Evolutionary conservation across 1,140 invertebrate species (phyloP).

Genomic region (Ptiloglossa arizonensis): DNA sequence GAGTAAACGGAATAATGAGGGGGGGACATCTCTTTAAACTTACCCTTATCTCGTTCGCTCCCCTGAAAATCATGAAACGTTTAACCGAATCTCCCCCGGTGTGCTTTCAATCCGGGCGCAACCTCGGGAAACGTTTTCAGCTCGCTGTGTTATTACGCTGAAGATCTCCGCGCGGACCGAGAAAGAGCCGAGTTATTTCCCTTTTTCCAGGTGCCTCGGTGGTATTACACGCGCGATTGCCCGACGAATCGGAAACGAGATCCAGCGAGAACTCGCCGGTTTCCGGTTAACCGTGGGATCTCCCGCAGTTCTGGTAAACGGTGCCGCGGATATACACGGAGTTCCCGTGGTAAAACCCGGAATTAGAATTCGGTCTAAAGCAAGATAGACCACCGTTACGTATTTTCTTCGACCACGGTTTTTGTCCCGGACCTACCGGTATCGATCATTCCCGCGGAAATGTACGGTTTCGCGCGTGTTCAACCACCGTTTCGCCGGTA

Average conservation of each 20-base stretch:
- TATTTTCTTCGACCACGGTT: too few species aligned
- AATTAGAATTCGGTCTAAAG: too few species aligned
- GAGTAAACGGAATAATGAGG: slow-evolving; percentile 32
- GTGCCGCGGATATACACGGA: too few species aligned
- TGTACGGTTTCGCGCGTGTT: too few species aligned
- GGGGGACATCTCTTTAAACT: slow-evolving; percentile 24
- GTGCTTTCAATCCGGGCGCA: background rate
- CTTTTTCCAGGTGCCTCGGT: background rate
- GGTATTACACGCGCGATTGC: background rate
- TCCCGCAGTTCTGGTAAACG: too few species aligned
- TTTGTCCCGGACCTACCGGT: too few species aligned
- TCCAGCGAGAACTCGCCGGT: background rate
- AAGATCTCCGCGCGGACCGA: background rate
- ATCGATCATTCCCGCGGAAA: too few species aligned
- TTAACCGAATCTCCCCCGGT: background rate
- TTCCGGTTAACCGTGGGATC: too few species aligned
- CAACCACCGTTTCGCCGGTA: too few species aligned
- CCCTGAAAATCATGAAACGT: slow-evolving; percentile 9
- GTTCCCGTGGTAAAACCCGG: too few species aligned
- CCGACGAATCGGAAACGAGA: background rate
- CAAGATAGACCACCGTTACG: too few species aligned
- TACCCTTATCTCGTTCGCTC: slow-evolving; percentile 6
- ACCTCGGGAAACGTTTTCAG: background rate
- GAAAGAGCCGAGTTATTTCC: background rate
- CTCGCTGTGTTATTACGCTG: background rate